phyloP scores from a whole-genome alignment of 2,797 vertebrate species.

The Myotis pilosus region DNA sequence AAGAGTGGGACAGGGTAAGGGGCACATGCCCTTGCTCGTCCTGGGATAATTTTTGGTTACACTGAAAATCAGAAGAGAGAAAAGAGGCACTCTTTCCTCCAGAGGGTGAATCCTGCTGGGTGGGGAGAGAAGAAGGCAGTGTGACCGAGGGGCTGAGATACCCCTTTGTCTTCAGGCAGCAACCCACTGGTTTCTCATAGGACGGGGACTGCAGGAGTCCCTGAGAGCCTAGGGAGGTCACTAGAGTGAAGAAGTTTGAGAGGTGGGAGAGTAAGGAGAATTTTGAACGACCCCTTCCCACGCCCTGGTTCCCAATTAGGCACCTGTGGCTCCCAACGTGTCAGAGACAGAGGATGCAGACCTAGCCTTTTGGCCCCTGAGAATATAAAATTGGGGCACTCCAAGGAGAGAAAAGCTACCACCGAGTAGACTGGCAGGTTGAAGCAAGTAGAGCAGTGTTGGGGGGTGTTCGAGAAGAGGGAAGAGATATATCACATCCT shows the following conservation, averaged over 20 bases:
- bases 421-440: constrained; percentile 23
- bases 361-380: constrained; percentile 69
- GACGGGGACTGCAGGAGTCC: constrained; percentile 38
- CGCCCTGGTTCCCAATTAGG: constrained; percentile 67
- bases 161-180: constrained; percentile 63
- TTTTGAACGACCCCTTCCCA: constrained; percentile 29
- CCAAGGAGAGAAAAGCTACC: constrained; percentile 52
- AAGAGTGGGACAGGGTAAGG: constrained; percentile 15
- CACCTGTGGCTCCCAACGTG: constrained; percentile 60
- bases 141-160: constrained; percentile 50
- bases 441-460: constrained; percentile 50
- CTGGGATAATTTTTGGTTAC: constrained; percentile 77
- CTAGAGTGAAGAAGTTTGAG: constrained; percentile 55
- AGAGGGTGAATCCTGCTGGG: constrained; percentile 39
- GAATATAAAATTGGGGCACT: constrained; percentile 67
- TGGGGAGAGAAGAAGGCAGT: constrained; percentile 66
- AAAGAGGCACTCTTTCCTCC: constrained; percentile 63
- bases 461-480: neutral
- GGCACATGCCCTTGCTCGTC: constrained; percentile 7
- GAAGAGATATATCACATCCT: constrained; percentile 51
- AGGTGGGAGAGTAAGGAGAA: constrained; percentile 49
- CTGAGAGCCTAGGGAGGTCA: constrained; percentile 67
- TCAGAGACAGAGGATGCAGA: constrained; percentile 55
- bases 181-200: constrained; percentile 50
- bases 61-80: constrained; percentile 68